A percentile compares a stretch with the other conserved stretches of the same genome.
Conservation (phyloP, 2,113 vertebrate genomes). For the Anolis carolinensis region DNA sequence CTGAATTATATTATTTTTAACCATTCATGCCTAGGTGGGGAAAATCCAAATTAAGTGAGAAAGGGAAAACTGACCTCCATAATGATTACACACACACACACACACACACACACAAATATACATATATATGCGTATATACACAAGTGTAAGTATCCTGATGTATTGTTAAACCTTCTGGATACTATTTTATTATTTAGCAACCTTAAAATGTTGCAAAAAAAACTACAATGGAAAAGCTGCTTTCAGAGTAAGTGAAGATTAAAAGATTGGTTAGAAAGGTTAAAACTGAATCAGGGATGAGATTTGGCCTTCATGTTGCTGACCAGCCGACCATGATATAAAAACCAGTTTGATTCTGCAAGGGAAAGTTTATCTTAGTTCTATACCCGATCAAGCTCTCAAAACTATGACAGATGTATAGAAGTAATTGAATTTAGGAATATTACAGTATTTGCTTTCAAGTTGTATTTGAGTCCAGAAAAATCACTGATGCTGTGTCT, state of each 20-base stretch:
- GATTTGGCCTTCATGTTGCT: background rate
- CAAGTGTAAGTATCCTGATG: too few species aligned
- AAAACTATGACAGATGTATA: background rate
- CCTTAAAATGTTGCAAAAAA: background rate
- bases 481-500: constrained; percentile 15
- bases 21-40: too few species aligned
- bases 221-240: background rate
- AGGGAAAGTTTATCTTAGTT: background rate
- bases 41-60: too few species aligned
- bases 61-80: too few species aligned
- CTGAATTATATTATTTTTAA: background rate
- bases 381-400: background rate
- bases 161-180: background rate
- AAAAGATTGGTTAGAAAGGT: too few species aligned
- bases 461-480: background rate
- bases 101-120: too few species aligned
- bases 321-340: background rate
- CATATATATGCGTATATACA: too few species aligned
- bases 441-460: background rate
- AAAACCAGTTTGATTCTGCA: background rate
- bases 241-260: background rate
- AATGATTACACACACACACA: too few species aligned
- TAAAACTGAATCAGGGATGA: background rate
- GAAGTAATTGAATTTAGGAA: background rate
- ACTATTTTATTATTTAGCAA: background rate